Evolutionary conservation across 2,888 invertebrate genomes (phyloP).

Genomic region (Cybosia mesomella): DNA sequence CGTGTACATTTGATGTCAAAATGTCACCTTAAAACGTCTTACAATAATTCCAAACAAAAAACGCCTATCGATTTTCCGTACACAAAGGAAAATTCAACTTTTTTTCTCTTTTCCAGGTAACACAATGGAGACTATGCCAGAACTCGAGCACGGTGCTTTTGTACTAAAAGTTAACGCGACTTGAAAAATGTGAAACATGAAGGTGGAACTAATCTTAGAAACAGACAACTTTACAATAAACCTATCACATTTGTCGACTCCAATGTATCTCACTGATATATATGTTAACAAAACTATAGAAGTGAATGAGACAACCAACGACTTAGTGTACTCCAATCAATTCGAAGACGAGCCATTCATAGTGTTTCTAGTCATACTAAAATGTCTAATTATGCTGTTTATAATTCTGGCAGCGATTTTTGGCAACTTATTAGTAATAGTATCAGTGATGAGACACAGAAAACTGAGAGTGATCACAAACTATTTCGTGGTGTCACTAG

Average conservation of each 20-base stretch:
- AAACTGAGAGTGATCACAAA: slow-evolving; percentile 94
- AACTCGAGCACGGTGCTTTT: slow-evolving; percentile 42
- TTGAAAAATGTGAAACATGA: slow-evolving; percentile 76
- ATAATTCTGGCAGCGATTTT: slow-evolving; percentile 96
- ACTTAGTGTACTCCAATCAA: slow-evolving; percentile 73
- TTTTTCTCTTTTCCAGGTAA: slow-evolving; percentile 55
- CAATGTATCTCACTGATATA: slow-evolving; percentile 81
- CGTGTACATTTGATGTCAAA: slow-evolving; percentile 43
- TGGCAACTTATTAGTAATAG: slow-evolving; percentile 96
- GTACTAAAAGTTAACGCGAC: slow-evolving; percentile 66
- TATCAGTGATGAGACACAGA: slow-evolving; percentile 91
- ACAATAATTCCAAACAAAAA: slow-evolving; percentile 31
- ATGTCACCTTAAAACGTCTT: slow-evolving; percentile 25
- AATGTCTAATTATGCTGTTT: slow-evolving; percentile 94
- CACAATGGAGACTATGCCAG: slow-evolving; percentile 44
- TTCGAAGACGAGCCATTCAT: slow-evolving; percentile 83
- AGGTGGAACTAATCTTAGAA: slow-evolving; percentile 68
- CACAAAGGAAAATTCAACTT: slow-evolving; percentile 40
- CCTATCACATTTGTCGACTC: slow-evolving; percentile 74
- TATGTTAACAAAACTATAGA: slow-evolving; percentile 73
- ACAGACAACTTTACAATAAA: slow-evolving; percentile 75
- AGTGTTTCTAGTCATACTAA: slow-evolving; percentile 88
- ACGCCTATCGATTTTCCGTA: slow-evolving; percentile 24
- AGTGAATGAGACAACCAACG: slow-evolving; percentile 71
- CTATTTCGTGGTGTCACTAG: slow-evolving; percentile 97